These are phyloP conservation scores for Oryzias curvinotus DNA, from an alignment of 2,113 vertebrate genomes.

Conservation along the genomic window DNA sequence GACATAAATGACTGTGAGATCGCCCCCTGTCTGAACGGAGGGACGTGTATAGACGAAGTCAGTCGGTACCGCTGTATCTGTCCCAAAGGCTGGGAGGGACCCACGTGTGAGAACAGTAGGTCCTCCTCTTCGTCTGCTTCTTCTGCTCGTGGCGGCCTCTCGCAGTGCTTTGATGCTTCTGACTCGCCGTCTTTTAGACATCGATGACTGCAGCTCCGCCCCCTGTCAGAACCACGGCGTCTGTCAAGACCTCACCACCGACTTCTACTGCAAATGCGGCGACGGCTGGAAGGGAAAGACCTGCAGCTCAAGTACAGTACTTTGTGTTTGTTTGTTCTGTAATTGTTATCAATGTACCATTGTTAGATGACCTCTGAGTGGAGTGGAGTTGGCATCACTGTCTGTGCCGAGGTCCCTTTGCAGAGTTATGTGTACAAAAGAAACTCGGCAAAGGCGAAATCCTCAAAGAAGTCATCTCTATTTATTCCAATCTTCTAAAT, in stretches of 20 bases:
- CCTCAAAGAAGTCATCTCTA: too few relatives aligned
- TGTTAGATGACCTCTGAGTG: too few relatives aligned
- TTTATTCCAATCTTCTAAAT: too few relatives aligned
- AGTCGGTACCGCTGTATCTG: conserved; percentile 90
- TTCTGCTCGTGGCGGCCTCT: not conserved
- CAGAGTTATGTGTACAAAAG: too few relatives aligned
- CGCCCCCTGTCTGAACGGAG: conserved; percentile 87
- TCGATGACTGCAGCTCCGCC: conserved; percentile 88
- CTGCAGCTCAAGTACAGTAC: conserved; percentile 87
- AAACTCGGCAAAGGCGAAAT: too few relatives aligned
- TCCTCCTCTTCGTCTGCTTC: not conserved
- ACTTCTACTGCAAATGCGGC: conserved; percentile 90
- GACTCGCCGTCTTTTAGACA: conserved; percentile 67
- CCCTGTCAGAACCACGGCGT: conserved; percentile 88
- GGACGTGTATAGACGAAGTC: conserved; percentile 88
- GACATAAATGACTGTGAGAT: conserved; percentile 93
- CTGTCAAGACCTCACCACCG: conserved; percentile 88
- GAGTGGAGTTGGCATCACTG: too few relatives aligned
- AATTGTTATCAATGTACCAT: too few relatives aligned
- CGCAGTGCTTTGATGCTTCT: not conserved
- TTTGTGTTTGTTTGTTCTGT: not conserved
- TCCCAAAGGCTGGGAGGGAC: conserved; percentile 87
- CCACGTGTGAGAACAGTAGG: conserved; percentile 85
- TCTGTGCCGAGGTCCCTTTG: too few relatives aligned
- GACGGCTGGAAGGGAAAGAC: conserved; percentile 94